Base-by-base conservation (phyloP, 2,888 invertebrate species). In the Eumerus sabulonum region DNA sequence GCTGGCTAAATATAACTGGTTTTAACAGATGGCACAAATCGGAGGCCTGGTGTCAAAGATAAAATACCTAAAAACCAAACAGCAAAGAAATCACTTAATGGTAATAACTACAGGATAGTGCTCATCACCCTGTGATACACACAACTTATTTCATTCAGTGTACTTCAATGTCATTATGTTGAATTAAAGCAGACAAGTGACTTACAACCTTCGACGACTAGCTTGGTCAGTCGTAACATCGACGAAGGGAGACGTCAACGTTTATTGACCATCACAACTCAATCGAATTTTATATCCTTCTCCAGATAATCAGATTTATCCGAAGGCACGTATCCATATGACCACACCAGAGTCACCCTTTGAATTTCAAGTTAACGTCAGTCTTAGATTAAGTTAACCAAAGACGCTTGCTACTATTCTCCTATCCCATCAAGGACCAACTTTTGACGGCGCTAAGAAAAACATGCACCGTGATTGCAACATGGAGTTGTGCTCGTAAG, bases 141-240 rank as follows among this genome's bases (percentile, higher is more conserved):
- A 4, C 2, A 27, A 27, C 27, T 27, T 27, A 7, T 74, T 79
- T 74, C 74, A 74, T 79, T 74, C 74, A 79, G 74, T 74, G 74
- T 74, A 79, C 60, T 74, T 74, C 79, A 74, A 74, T 68, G 79
- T 74, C 77, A 79, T 68, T 73, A 73, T 77, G 67, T 73, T 67
- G 48, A 62, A 73, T 60, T 53, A 63, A 67, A 72, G 27, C 27
- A 72, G 48, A 62, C 60, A 66, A 53, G 44, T 59, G 70, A 60
- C 62, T 66, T 51, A 72, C 77, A 7, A 27, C 27, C 27, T 27
- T 4, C 3, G 27, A 27, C 7, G 27, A 27, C 27, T 7, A 7
- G 27, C n/a, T n/a, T n/a, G n/a, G n/a, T n/a, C n/a, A n/a, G n/a
- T n/a, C n/a, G n/a, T n/a, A n/a, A 27, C 27, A 27, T 27, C 27